Base-by-base conservation (phyloP, 2,797 vertebrate species). In the Hoplostethus mediterraneus region DNA sequence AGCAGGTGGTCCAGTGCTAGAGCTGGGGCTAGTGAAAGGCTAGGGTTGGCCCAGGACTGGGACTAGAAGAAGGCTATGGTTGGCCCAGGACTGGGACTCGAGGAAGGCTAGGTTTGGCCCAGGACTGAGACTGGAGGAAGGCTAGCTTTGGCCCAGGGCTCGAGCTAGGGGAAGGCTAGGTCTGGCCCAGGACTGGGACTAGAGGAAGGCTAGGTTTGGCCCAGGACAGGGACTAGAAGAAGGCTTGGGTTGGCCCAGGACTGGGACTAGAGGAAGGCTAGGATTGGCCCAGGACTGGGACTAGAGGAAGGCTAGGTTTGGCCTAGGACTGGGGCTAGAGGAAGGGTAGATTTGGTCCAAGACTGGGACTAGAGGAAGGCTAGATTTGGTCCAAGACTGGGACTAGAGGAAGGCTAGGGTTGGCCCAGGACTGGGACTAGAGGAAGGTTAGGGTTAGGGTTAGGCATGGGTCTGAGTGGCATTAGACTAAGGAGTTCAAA, bases 1-100 rank as follows among this genome's bases (percentile, higher is more conserved):
- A 57, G 54, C 69, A 48, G 60, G 69, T 55, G 62, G 62, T 25
- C 47, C 38, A 49, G 30, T 30, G 11, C 13, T 10, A 40, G 59
- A 42, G 25, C 40, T 38, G 30, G 42, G 36, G 47, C 33, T 33
- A 33, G 33, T 33, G 33, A 6, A 33, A 33, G 12, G 13, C 58
- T 63, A n/a, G 59, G 59, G 14, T 63, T 5, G 36, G 5, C 21
- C 33, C 30, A 13, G 12, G 51, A 14, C 12, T 2, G n/a, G 9
- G 36, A 5, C 4, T 38, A 45, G n/a, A 4, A 13, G 17, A 14
- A 31, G 28, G 8, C 53, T 31, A 57, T 13, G 56, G 4, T 33
- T 33, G 33, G 33, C 33, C 33, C 6, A 6, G 33, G 6, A 33
- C 33, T 33, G 33, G 33, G 33, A 6, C 33, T 33, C 1, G 33